Evolutionary conservation across 2,888 invertebrate species (phyloP), one percentile per base, ranked within the genome.

Genomic region (Drosophila melanosoma): DNA sequence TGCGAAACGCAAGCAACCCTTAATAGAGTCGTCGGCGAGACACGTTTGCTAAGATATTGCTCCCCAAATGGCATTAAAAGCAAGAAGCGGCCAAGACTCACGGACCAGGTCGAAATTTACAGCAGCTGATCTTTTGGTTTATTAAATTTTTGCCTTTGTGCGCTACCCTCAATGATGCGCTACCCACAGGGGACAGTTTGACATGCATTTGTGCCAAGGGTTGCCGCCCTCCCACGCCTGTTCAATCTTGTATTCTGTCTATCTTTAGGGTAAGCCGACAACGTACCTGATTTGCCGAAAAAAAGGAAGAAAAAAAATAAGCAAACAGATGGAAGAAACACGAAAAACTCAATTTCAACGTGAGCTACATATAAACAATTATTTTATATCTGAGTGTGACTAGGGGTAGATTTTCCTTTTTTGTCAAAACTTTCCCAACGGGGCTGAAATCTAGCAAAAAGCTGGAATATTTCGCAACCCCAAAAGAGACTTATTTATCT

Each of bases 101-200:
- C 63, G 60, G 60, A 59, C 61, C 51, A 68, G 51, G 58, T 48
- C 56, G 52, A 74, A 88, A 86, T 79, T 83, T 81, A 81, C 87
- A 89, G 62, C 87, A 74, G 74, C 87, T 84, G 89, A 85, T 85
- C 85, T 87, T 58, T 72, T 69, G 82, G 58, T 74, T 89, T 89
- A 85, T 85, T 85, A 79, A 83, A 83, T 87, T 68, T 70, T 60
- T 69, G 49, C 56, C 15, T 26, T 8, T 58, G 66, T 56, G 57
- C 66, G 65, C 74, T 67, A 82, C 86, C 83, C 88, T 87, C 66
- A 45, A 36, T 54, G 51, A 42, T 70, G 53, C 58, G 52, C 45
- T 69, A 56, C 74, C 72, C 85, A 77, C 89, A 84, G 74, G 85
- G 85, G 85, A 85, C 84, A 89, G 77, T 87, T 87, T 77, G 73